Evolutionary conservation across 2,113 vertebrate species (phyloP).

Genomic region (Chauna torquata): DNA sequence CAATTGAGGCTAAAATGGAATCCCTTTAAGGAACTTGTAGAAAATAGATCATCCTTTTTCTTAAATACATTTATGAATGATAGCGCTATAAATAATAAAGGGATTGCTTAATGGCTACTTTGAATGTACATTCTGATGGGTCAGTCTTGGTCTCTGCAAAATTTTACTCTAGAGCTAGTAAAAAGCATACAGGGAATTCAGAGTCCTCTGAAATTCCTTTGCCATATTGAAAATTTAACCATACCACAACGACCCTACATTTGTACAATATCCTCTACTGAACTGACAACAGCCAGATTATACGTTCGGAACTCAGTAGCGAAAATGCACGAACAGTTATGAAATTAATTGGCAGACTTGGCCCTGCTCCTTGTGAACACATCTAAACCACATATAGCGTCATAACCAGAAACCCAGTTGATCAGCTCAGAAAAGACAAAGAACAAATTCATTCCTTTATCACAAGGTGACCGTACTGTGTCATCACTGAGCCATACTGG

Average conservation of each 20-base stretch:
- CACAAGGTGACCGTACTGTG: background rate
- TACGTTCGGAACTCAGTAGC: background rate
- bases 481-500: background rate
- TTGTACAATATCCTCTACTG: background rate
- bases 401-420: background rate
- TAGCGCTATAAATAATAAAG: constrained; percentile 56
- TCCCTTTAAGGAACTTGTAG: constrained; percentile 72
- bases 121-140: background rate
- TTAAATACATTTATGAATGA: constrained; percentile 65
- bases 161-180: background rate
- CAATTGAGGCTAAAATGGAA: constrained; percentile 77
- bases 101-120: constrained; percentile 14
- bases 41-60: constrained; percentile 73
- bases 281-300: background rate
- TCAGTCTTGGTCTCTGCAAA: background rate
- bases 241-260: background rate
- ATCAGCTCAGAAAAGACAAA: background rate
- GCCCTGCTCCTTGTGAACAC: background rate
- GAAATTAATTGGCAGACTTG: background rate
- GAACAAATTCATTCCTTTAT: background rate
- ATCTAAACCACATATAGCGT: background rate
- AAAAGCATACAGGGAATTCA: background rate
- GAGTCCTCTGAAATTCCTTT: background rate
- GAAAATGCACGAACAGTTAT: background rate
- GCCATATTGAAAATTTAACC: background rate